These are phyloP conservation scores for Chalcis sispes DNA, from an alignment of 2,888 invertebrate species.

Conservation along the genomic window DNA sequence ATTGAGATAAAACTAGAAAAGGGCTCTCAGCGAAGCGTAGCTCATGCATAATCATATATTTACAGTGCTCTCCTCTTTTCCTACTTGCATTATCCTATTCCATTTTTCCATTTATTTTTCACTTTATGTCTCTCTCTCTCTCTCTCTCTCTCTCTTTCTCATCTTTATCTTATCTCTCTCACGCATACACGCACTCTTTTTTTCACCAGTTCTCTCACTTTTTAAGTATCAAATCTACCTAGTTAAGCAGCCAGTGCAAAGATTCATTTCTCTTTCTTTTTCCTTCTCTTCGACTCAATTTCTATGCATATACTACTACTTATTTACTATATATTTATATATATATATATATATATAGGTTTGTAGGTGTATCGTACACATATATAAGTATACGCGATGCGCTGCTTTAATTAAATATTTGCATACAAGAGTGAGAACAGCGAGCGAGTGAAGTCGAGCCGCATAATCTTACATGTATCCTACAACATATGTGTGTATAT, in stretches of 20 bases:
- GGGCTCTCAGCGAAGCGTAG: conserved; percentile 68
- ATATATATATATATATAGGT: conserved; percentile 9
- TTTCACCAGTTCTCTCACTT: no score
- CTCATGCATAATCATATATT: conserved; percentile 74
- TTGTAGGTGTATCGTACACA: conserved; percentile 54
- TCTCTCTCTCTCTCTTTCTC: no score
- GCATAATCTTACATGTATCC: neutral
- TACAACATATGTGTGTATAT: neutral
- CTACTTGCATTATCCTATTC: conserved; percentile 18
- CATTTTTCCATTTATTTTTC: conserved; percentile 21
- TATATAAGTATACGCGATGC: conserved; percentile 61
- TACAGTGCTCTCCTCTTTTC: conserved; percentile 63
- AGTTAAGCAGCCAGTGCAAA: neutral
- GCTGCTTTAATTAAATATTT: conserved; percentile 72
- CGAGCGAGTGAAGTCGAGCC: neutral
- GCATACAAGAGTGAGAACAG: conserved; percentile 61
- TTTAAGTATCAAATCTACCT: conserved; percentile 31
- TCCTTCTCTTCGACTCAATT: no score
- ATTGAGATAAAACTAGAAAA: conserved; percentile 62
- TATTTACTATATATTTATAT: conserved; percentile 5
- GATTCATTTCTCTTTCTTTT: conserved; percentile 4
- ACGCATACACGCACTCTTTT: no score
- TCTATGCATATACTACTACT: no score
- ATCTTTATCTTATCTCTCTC: neutral
- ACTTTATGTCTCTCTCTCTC: neutral